Conservation (phyloP, 2,888 invertebrate species). For the Pterobdella sp. region DNA sequence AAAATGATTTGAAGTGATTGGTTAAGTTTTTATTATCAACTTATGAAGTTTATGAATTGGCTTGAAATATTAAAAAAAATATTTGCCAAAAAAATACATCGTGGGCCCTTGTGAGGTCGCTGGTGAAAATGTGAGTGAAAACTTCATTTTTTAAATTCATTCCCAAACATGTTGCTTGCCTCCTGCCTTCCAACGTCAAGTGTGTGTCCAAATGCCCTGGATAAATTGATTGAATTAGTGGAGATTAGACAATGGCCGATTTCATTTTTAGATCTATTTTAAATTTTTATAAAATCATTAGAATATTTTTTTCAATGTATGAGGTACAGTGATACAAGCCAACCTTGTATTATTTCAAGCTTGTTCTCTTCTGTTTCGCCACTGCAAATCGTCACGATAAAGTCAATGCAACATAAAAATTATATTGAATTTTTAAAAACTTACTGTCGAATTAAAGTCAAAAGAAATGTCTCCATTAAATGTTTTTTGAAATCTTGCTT, state of each 20-base stretch:
- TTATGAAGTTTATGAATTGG: no score
- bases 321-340: not conserved
- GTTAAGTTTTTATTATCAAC: no score
- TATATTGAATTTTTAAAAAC: not conserved
- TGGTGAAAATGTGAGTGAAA: slow-evolving; percentile 26
- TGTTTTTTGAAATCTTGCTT: no score
- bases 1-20: no score
- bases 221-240: not conserved
- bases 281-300: not conserved
- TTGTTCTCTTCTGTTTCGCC: slow-evolving; percentile 26
- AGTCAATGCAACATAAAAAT: not conserved
- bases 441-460: slow-evolving; percentile 26
- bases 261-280: not conserved
- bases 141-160: slow-evolving; percentile 4
- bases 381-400: slow-evolving; percentile 19
- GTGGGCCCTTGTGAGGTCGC: slow-evolving; percentile 20
- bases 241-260: not conserved
- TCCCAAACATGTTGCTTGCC: slow-evolving; percentile 8
- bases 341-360: slow-evolving; percentile 27
- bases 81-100: no score
- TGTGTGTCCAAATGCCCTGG: slow-evolving; percentile 23
- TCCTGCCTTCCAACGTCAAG: not conserved
- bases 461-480: slow-evolving; percentile 23
- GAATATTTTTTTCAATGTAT: not conserved
- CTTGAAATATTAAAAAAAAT: no score